These are phyloP conservation scores for Albula goreensis DNA, from an alignment of 2,113 vertebrate genomes.

Conservation along the genomic window DNA sequence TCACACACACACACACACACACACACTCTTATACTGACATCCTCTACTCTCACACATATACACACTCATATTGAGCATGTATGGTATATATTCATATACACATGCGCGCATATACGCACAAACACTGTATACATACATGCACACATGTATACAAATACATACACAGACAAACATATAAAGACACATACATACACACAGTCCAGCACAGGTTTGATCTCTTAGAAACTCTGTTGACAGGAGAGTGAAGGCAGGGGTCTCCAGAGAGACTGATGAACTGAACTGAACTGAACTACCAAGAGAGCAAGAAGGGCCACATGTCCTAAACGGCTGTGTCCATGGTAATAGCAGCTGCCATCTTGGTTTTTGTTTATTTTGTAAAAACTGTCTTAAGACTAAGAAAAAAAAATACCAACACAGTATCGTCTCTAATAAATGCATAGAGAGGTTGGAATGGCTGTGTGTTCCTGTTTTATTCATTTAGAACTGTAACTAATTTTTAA, in stretches of 20 bases:
- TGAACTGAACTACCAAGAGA: neutral
- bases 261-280: slow-evolving; percentile 10
- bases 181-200: neutral
- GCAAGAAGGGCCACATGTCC: slow-evolving; percentile 11
- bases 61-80: neutral
- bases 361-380: slow-evolving; percentile 58
- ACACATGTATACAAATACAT: neutral
- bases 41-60: neutral
- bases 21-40: neutral
- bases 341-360: slow-evolving; percentile 56
- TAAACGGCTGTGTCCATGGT: slow-evolving; percentile 40
- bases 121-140: too few relatives aligned
- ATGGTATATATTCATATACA: neutral
- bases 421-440: slow-evolving; percentile 67
- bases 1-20: neutral
- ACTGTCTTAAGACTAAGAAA: slow-evolving; percentile 46
- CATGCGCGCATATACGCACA: neutral
- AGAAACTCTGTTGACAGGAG: neutral
- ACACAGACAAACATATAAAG: neutral
- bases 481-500: neutral
- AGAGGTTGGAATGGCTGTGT: slow-evolving; percentile 47
- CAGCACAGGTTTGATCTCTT: neutral
- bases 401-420: slow-evolving; percentile 58
- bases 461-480: neutral
- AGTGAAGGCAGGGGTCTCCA: neutral